A percentile compares a stretch with the other conserved stretches of the same genome.
phyloP scores from a whole-genome alignment of 2,113 vertebrate genomes.

The Pyrgilauda ruficollis region DNA sequence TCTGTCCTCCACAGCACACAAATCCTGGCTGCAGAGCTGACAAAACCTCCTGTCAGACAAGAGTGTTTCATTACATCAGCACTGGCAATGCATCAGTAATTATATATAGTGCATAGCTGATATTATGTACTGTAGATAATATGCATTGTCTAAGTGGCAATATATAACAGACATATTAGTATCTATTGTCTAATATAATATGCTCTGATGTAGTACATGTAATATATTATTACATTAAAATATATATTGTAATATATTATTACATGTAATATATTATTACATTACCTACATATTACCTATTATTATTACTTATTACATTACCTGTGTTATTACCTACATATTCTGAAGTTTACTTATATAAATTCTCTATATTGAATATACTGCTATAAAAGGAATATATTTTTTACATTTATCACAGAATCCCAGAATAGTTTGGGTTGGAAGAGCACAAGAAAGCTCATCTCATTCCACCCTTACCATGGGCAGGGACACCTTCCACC shows the following conservation, averaged over 20 bases:
- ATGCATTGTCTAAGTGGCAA: neutral
- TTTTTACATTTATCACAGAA: neutral
- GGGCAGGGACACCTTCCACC: neutral
- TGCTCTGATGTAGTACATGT: neutral
- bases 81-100: neutral
- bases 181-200: neutral
- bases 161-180: neutral
- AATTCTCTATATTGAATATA: neutral
- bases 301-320: too few species aligned
- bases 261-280: too few species aligned
- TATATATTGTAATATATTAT: too few species aligned
- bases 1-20: neutral
- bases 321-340: neutral
- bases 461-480: neutral
- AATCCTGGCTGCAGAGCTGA: neutral
- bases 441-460: neutral
- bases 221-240: neutral
- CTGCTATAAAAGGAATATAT: neutral
- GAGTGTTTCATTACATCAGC: neutral
- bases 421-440: neutral
- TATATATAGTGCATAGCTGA: too few species aligned
- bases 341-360: neutral
- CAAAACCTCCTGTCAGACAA: neutral
- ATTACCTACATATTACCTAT: too few species aligned
- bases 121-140: neutral